Evolutionary conservation across 2,797 vertebrate species (phyloP), one percentile per base, ranked within the genome.

Genomic region (Coregonus suidteri): DNA sequence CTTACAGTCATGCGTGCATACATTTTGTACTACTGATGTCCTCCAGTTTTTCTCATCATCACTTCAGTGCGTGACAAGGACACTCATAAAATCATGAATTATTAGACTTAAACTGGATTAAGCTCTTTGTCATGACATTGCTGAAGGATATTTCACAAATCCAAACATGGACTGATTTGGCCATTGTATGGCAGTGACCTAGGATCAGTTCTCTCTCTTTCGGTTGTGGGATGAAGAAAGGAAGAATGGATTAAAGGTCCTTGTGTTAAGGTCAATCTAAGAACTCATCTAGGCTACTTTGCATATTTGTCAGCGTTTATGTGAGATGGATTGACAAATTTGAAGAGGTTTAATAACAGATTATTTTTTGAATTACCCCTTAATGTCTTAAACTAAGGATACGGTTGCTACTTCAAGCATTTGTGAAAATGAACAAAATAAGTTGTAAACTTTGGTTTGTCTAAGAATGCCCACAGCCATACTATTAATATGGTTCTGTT

Each of bases 81-180:
- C 84, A 71, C 83, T 72, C 85, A 84, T 89, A 89, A 92, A 91
- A 75, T 47, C 47, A 77, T 90, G 87, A 93, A 86, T 91, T 87
- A 91, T 90, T 85, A 86, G 81, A 82, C 85, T 86, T 18, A 0
- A 81, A 79, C 86, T 69, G 73, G 88, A 88, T 83, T 86, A 83
- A 88, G 88, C 89, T 87, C 85, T 91, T 86, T 74, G 75, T 87
- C 84, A 88, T 62, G 74, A 88, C 87, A 82, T 82, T 69, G 81
- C 82, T 85, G 89, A 92, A 93, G 86, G 91, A 92, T 92, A 90
- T 85, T 87, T 88, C 77, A 82, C 86, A 85, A 87, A 90, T 86
- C 82, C 82, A 79, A 87, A 87, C 72, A 71, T 72, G 84, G 86
- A 86, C 76, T 71, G 80, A 78, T 82, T 67, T 3, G n/a, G 20